Percentiles rank a stretch among this genome's conserved stretches.
phyloP scores from a whole-genome alignment of 2,113 vertebrate genomes.

The Datnioides undecimradiatus region DNA sequence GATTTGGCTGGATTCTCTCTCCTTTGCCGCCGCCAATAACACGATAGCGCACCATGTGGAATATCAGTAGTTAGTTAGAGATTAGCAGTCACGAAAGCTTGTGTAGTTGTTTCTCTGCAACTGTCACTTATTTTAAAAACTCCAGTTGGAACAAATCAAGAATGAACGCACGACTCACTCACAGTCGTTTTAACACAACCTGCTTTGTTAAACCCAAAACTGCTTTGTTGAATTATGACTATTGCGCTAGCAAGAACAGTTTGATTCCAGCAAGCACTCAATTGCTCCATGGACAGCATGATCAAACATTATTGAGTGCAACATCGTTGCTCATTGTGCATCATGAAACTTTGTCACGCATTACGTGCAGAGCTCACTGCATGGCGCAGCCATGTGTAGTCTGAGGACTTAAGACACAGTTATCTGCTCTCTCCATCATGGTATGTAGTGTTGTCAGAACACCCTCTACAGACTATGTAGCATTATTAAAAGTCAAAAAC shows the following conservation, averaged over 20 bases:
- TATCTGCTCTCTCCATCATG: not conserved
- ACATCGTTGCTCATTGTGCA: too few species aligned
- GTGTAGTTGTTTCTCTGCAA: not conserved
- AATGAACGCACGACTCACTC: not conserved
- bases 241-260: not conserved
- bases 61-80: not conserved
- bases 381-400: too few species aligned
- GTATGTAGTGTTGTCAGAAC: not conserved
- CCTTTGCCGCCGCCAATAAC: not conserved
- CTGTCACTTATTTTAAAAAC: not conserved
- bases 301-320: too few species aligned
- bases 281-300: not conserved
- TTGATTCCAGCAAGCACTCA: not conserved
- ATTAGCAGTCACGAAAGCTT: not conserved
- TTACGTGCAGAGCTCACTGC: too few species aligned
- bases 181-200: not conserved
- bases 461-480: not conserved
- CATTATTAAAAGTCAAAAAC: not conserved
- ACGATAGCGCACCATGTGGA: not conserved
- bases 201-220: not conserved
- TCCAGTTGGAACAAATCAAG: not conserved
- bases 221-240: not conserved
- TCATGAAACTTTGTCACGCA: too few species aligned
- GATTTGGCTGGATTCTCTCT: conserved; percentile 4
- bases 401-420: not conserved